These are phyloP conservation scores for Diploscapter pachys DNA, from an alignment of 1,140 invertebrate species.

Conservation along the genomic window DNA sequence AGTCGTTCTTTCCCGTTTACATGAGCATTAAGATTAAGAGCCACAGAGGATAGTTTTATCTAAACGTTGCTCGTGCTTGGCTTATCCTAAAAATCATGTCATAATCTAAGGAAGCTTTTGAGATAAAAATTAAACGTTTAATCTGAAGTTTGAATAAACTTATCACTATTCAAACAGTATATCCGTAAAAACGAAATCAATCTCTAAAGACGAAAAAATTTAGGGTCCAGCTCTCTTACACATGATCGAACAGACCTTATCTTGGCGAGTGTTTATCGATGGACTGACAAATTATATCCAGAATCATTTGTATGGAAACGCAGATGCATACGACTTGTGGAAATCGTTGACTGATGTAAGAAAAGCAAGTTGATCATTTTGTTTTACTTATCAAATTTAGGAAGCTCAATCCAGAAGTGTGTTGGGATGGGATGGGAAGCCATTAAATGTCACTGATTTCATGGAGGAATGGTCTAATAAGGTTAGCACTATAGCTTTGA, in stretches of 20 bases:
- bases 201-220: slow-evolving; percentile 63
- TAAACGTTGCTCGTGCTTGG: no score
- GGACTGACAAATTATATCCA: slow-evolving; percentile 25
- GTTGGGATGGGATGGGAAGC: slow-evolving; percentile 27
- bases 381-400: background rate
- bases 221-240: slow-evolving; percentile 61
- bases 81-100: no score
- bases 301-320: slow-evolving; percentile 25
- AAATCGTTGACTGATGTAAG: slow-evolving; percentile 16
- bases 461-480: background rate
- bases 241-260: slow-evolving; percentile 22
- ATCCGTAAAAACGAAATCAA: slow-evolving; percentile 40
- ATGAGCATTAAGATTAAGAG: no score
- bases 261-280: slow-evolving; percentile 11
- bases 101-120: no score
- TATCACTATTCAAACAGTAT: slow-evolving; percentile 24
- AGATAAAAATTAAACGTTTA: background rate
- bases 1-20: no score
- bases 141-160: slow-evolving; percentile 14
- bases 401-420: slow-evolving; percentile 15
- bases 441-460: slow-evolving; percentile 25
- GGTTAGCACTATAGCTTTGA: no score
- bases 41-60: no score
- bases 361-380: background rate
- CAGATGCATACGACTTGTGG: slow-evolving; percentile 20